Percentiles rank a stretch among this genome's conserved stretches.
phyloP scores from a whole-genome alignment of 1,140 invertebrate species.

The Drosophila watanabei region DNA sequence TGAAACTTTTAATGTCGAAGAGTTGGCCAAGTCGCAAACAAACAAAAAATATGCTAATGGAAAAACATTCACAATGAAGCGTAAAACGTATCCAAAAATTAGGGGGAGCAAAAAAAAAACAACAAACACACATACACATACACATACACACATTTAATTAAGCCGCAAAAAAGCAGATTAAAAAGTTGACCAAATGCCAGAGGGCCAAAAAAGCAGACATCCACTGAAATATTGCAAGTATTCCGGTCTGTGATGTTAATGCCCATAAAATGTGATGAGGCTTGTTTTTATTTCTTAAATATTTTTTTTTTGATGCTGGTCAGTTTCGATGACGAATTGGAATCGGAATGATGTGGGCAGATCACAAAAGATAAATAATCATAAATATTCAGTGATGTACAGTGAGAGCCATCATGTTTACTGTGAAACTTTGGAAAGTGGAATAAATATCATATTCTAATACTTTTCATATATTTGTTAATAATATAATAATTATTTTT shows the following conservation, averaged over 20 bases:
- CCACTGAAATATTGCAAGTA: slow-evolving; percentile 38
- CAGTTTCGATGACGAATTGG: slow-evolving; percentile 54
- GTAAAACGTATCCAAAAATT: slow-evolving; percentile 60
- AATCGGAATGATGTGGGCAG: slow-evolving; percentile 68
- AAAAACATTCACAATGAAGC: slow-evolving; percentile 63
- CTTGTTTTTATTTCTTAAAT: not conserved
- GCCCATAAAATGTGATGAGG: slow-evolving; percentile 27
- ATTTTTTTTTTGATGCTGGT: slow-evolving; percentile 30
- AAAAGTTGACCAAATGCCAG: slow-evolving; percentile 68
- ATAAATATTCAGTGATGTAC: slow-evolving; percentile 24
- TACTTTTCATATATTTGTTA: no score
- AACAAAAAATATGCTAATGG: slow-evolving; percentile 42
- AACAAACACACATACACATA: not conserved
- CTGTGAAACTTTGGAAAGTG: not conserved
- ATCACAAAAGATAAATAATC: slow-evolving; percentile 5
- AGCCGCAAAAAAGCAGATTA: slow-evolving; percentile 61
- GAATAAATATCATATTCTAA: no score
- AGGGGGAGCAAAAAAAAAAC: not conserved
- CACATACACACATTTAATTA: slow-evolving; percentile 47
- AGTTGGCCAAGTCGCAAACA: slow-evolving; percentile 44
- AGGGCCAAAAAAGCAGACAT: slow-evolving; percentile 37
- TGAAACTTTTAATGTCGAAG: slow-evolving; percentile 58
- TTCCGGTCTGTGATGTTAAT: slow-evolving; percentile 36
- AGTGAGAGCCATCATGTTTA: not conserved
- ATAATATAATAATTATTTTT: no score